Conservation (phyloP, 2,888 invertebrate genomes). For the Trimorus sp. region DNA sequence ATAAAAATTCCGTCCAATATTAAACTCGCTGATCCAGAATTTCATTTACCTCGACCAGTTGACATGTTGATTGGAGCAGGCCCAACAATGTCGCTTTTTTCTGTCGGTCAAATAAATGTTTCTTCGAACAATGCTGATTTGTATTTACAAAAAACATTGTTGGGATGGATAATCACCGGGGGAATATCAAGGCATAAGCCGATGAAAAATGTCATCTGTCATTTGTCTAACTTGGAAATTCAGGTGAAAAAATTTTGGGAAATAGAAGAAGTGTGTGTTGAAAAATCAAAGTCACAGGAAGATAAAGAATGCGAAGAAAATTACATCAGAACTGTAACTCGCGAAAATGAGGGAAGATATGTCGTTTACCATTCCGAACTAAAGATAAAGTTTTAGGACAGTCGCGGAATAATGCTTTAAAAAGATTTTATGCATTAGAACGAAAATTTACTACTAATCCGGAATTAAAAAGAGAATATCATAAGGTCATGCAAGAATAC, state of each 20-base stretch:
- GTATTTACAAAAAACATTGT: slow-evolving; percentile 4
- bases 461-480: slow-evolving; percentile 45
- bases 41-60: slow-evolving; percentile 14
- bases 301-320: slow-evolving; percentile 1
- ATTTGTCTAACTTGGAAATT: background rate
- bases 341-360: background rate
- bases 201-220: background rate
- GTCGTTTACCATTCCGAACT: background rate
- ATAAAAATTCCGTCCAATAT: slow-evolving; percentile 44
- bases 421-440: slow-evolving; percentile 9
- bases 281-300: background rate
- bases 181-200: background rate
- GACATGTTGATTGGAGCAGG: slow-evolving; percentile 11
- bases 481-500: slow-evolving; percentile 53
- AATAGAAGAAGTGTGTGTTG: background rate
- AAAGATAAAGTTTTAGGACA: background rate
- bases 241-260: slow-evolving; percentile 9
- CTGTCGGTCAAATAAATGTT: background rate
- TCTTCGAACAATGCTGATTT: background rate
- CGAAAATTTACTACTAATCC: background rate
- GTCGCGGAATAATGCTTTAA: background rate
- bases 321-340: background rate
- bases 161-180: slow-evolving; percentile 10
- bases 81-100: slow-evolving; percentile 3
- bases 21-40: background rate